A percentile compares a stretch with the other conserved stretches of the same genome.
These are phyloP conservation scores for Oxystoma pomonae DNA, from an alignment of 2,888 invertebrate species.

Conservation along the genomic window DNA sequence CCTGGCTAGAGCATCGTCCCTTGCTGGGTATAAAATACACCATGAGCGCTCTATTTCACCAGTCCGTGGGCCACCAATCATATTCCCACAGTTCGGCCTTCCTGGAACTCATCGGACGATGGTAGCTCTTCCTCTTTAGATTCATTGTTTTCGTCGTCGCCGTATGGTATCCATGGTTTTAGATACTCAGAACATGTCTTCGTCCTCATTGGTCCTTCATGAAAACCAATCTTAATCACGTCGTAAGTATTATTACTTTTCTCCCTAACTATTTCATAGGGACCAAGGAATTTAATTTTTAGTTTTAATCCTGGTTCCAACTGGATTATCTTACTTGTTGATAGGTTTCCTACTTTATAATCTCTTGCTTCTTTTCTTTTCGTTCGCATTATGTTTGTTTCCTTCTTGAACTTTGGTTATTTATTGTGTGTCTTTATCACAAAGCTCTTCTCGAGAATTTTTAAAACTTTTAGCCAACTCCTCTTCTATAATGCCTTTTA, in stretches of 20 bases:
- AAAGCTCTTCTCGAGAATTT: conserved; percentile 16
- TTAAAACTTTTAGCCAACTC: conserved; percentile 15
- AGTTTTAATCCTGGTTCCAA: conserved; percentile 39
- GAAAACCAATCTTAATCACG: conserved; percentile 32
- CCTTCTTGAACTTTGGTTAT: conserved; percentile 26
- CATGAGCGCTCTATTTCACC: too few species aligned
- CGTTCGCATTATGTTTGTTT: conserved; percentile 25
- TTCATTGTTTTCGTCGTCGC: neutral
- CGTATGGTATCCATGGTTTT: conserved; percentile 18
- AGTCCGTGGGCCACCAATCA: too few species aligned
- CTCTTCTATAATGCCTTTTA: conserved; percentile 17
- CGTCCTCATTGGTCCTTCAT: conserved; percentile 33
- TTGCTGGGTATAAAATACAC: too few species aligned
- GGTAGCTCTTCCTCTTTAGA: neutral
- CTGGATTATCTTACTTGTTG: conserved; percentile 40
- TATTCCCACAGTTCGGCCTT: neutral
- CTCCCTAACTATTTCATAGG: conserved; percentile 21
- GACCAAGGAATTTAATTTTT: conserved; percentile 36
- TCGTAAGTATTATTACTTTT: conserved; percentile 36
- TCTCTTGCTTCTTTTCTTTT: neutral
- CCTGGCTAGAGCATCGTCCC: too few species aligned
- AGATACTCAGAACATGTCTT: conserved; percentile 31
- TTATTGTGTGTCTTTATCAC: conserved; percentile 16
- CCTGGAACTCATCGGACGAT: neutral
- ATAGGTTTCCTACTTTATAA: conserved; percentile 30